These are phyloP conservation scores for Cosmia trapezina DNA, from an alignment of 2,888 invertebrate species.

Conservation along the genomic window DNA sequence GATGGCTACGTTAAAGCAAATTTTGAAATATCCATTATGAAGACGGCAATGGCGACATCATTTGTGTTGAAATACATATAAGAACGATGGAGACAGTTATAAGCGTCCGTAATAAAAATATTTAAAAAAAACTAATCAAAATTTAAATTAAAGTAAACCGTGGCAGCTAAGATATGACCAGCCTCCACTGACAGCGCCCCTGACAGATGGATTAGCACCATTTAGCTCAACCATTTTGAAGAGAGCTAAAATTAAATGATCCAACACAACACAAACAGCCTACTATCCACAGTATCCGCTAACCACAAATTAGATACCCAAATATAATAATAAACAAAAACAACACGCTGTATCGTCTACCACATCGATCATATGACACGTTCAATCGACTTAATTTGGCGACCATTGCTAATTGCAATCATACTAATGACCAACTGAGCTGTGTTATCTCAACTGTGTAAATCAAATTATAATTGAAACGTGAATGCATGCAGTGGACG, in stretches of 20 bases:
- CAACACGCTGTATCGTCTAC: slow-evolving; percentile 17
- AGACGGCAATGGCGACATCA: neutral
- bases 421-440: slow-evolving; percentile 64
- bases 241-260: too few species aligned
- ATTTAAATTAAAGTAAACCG: too few species aligned
- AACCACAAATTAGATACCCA: neutral
- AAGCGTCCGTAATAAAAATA: too few species aligned
- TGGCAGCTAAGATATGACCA: too few species aligned
- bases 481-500: slow-evolving; percentile 35
- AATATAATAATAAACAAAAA: slow-evolving; percentile 17
- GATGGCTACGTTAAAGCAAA: neutral
- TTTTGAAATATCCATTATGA: neutral
- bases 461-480: slow-evolving; percentile 63
- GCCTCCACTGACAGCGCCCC: too few species aligned
- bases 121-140: too few species aligned
- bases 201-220: too few species aligned
- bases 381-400: slow-evolving; percentile 51
- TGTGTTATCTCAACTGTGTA: slow-evolving; percentile 58
- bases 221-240: too few species aligned
- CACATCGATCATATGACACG: slow-evolving; percentile 28
- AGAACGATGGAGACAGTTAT: too few species aligned
- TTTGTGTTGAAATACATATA: too few species aligned
- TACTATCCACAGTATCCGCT: neutral
- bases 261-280: too few species aligned
- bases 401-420: slow-evolving; percentile 58